These are phyloP conservation scores for Climacteris rufus DNA, from an alignment of 2,113 vertebrate genomes.

Conservation along the genomic window DNA sequence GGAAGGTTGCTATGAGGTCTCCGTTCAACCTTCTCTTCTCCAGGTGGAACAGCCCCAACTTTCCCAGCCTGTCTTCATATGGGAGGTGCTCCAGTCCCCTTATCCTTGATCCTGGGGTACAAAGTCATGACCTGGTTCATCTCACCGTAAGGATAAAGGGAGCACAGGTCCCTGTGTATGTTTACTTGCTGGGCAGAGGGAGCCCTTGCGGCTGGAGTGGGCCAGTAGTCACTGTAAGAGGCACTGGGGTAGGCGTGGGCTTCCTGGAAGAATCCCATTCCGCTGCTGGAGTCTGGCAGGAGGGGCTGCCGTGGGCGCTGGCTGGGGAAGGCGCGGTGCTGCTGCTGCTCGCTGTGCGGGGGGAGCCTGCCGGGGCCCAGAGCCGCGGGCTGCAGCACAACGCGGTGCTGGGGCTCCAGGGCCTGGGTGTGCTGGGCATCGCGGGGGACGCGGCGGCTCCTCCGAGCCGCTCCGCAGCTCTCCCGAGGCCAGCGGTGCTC, in stretches of 20 bases:
- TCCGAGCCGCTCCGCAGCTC: accelerated
- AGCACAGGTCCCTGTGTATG: conserved; percentile 25
- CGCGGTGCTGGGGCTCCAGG: background rate
- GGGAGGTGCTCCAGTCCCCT: background rate
- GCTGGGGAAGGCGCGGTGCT: background rate
- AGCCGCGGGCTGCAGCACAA: accelerated
- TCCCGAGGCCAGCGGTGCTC: background rate
- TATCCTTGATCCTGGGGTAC: conserved; percentile 56
- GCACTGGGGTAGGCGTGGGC: accelerated
- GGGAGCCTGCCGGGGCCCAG: background rate
- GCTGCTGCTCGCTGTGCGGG: accelerated
- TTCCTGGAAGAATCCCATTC: background rate
- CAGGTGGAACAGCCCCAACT: background rate
- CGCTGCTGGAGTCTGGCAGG: background rate
- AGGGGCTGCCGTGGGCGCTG: background rate
- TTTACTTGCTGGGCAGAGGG: background rate
- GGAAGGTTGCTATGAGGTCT: background rate
- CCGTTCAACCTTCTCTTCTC: background rate
- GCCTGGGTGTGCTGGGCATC: background rate
- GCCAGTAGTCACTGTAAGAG: background rate
- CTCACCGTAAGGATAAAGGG: conserved; percentile 61
- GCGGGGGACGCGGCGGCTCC: accelerated
- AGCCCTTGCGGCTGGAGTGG: background rate
- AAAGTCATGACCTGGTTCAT: conserved; percentile 63
- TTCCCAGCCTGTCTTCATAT: background rate